Conservation (phyloP, 2,113 vertebrate genomes). For the Pygoscelis antarcticus region DNA sequence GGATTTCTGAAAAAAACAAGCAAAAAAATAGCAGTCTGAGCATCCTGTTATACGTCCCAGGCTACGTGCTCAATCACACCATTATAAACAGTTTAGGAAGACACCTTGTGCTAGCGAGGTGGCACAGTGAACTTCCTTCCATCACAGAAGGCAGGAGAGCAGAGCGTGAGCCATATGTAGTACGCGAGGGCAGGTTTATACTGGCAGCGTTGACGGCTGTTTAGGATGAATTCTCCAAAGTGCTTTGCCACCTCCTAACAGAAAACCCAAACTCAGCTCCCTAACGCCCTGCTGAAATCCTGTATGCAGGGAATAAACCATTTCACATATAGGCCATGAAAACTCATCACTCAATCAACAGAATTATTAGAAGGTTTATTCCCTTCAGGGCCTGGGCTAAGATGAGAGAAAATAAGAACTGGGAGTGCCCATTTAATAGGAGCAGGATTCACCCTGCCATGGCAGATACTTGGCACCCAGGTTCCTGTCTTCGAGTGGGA, state of each 20-base stretch:
- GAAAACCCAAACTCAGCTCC: not conserved
- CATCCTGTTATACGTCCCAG: not conserved
- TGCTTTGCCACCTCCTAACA: not conserved
- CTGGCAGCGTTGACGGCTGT: fast-evolving
- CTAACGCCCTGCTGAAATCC: not conserved
- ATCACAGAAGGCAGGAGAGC: not conserved
- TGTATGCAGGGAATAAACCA: not conserved
- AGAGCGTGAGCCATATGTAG: not conserved
- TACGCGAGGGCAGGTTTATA: not conserved
- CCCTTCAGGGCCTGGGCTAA: not conserved
- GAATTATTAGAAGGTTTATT: not conserved
- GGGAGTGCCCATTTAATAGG: not conserved
- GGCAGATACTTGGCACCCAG: not conserved
- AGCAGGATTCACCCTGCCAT: not conserved
- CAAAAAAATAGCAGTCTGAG: not conserved
- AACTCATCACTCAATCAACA: not conserved
- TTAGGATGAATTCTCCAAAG: not conserved
- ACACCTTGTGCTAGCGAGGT: not conserved
- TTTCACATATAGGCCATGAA: not conserved
- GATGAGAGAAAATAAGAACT: not conserved
- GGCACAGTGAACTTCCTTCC: not conserved
- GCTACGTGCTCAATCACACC: not conserved
- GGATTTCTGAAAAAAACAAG: not conserved
- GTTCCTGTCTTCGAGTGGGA: not conserved
- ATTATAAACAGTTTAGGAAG: not conserved